phyloP scores from a whole-genome alignment of 2,797 vertebrate genomes.

The Meda fulgida region DNA sequence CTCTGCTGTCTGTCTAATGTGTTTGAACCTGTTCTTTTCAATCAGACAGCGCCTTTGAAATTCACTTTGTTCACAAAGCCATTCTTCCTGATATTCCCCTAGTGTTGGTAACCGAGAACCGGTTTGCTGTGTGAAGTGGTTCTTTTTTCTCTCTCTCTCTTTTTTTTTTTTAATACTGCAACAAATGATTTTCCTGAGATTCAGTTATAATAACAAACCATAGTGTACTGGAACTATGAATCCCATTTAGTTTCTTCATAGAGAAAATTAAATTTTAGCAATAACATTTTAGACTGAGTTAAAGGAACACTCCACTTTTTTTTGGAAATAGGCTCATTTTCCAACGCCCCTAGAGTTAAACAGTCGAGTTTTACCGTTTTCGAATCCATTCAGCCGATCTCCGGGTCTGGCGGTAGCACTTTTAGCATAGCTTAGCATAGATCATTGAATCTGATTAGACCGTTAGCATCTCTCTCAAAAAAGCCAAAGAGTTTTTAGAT shows the following conservation, averaged over 20 bases:
- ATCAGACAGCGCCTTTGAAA: slow-evolving; percentile 16
- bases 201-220: neutral
- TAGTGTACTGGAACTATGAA: neutral
- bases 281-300: neutral
- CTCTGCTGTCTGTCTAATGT: slow-evolving; percentile 58
- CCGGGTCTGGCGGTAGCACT: too few species aligned
- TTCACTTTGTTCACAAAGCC: slow-evolving; percentile 25
- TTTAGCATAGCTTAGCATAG: too few species aligned
- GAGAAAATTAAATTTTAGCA: neutral
- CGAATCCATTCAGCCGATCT: too few species aligned
- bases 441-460: too few species aligned
- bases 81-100: slow-evolving; percentile 8
- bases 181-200: neutral
- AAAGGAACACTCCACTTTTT: neutral
- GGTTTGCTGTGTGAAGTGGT: neutral
- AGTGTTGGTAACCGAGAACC: slow-evolving; percentile 12
- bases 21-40: slow-evolving; percentile 48
- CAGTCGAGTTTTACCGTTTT: too few species aligned
- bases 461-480: too few species aligned
- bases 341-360: too few species aligned
- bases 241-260: neutral
- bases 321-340: too few species aligned
- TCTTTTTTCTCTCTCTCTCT: neutral
- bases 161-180: neutral
- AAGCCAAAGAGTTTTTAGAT: too few species aligned